phyloP scores from a whole-genome alignment of 2,888 invertebrate genomes.

The Pseudococcus viburni region DNA sequence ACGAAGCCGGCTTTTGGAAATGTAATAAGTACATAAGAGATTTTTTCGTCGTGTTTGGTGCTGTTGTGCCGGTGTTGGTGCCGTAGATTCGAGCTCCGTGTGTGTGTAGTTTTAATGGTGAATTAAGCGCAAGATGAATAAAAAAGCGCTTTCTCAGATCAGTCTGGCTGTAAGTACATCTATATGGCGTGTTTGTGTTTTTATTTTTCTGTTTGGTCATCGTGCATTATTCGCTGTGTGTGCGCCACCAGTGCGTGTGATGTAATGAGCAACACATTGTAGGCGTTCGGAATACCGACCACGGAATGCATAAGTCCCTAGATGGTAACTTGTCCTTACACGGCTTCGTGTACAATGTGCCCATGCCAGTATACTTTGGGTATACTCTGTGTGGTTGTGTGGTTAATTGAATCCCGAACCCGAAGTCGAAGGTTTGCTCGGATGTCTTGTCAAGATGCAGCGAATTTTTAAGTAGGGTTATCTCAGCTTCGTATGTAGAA shows the following conservation, averaged over 20 bases:
- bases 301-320: constrained; percentile 13
- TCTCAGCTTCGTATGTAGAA: neutral
- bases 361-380: neutral
- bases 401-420: neutral
- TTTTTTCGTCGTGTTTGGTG: neutral
- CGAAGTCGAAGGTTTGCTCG: neutral
- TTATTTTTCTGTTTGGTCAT: constrained; percentile 37
- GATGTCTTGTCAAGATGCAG: neutral
- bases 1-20: constrained; percentile 34
- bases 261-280: constrained; percentile 44
- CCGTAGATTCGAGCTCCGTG: neutral
- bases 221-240: neutral
- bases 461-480: neutral
- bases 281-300: constrained; percentile 21
- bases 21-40: neutral
- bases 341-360: neutral
- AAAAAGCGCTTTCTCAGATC: constrained; percentile 13
- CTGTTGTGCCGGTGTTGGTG: neutral
- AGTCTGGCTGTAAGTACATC: constrained; percentile 9
- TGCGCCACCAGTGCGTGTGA: neutral
- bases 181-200: neutral
- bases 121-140: neutral
- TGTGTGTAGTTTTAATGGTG: neutral
- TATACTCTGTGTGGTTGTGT: constrained; percentile 12
- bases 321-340: constrained; percentile 32